Conservation (phyloP, 1,140 invertebrate genomes). For the Cherax destructor region DNA sequence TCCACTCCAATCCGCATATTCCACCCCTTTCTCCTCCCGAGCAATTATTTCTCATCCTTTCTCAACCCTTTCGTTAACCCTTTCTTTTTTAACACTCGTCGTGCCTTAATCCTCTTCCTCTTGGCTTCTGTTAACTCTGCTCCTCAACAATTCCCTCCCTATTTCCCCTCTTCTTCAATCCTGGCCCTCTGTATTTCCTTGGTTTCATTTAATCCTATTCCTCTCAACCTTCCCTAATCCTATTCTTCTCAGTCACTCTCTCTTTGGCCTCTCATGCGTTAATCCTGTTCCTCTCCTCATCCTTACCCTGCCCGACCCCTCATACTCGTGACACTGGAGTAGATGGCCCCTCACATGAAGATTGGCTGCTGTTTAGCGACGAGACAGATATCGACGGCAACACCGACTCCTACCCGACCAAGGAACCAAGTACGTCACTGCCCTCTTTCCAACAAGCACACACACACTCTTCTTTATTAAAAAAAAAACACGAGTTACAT, state of each 20-base stretch:
- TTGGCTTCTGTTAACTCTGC: no score
- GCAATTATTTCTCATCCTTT: no score
- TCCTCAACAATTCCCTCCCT: not conserved
- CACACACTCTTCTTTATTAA: not conserved
- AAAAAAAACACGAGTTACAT: not conserved
- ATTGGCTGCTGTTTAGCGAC: conserved; percentile 45
- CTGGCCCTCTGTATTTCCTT: no score
- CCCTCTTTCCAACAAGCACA: no score
- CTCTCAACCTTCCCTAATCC: not conserved
- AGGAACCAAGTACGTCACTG: conserved; percentile 52
- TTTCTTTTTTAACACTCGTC: no score
- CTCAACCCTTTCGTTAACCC: no score
- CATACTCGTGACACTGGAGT: not conserved
- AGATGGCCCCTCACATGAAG: conserved; percentile 20
- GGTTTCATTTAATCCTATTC: not conserved
- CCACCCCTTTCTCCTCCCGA: no score
- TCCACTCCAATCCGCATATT: no score
- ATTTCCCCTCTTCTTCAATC: not conserved
- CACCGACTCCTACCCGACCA: conserved; percentile 28
- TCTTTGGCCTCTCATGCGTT: not conserved
- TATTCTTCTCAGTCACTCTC: not conserved
- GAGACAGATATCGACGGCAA: conserved; percentile 9
- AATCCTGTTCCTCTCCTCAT: not conserved
- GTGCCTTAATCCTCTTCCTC: no score
- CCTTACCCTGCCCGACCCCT: not conserved